phyloP scores from a whole-genome alignment of 2,888 invertebrate species.

The Oithona nana region DNA sequence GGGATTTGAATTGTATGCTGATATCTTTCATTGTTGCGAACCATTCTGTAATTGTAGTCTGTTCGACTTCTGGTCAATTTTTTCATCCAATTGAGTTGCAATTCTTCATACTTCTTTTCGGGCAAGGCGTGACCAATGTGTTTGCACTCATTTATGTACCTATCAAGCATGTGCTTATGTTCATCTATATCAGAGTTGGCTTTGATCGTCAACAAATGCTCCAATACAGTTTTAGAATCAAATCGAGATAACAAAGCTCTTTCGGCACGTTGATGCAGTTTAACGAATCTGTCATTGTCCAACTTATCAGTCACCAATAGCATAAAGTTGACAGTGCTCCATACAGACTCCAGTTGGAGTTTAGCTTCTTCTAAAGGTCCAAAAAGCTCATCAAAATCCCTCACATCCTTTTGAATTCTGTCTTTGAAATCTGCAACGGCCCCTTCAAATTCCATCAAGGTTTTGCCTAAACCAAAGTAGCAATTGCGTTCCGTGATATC shows the following conservation, averaged over 20 bases:
- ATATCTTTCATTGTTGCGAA: constrained; percentile 37
- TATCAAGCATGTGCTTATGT: neutral
- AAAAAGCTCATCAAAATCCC: constrained; percentile 6
- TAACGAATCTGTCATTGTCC: constrained; percentile 6
- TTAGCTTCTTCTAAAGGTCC: constrained; percentile 1
- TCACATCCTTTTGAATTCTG: constrained; percentile 26
- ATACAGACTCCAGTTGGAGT: constrained; percentile 10
- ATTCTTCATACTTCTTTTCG: constrained; percentile 26
- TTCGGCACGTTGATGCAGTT: constrained; percentile 10
- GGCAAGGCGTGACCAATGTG: neutral
- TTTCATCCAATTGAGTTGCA: constrained; percentile 33
- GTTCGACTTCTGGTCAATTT: constrained; percentile 39
- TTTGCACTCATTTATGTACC: constrained; percentile 7
- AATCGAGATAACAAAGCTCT: neutral
- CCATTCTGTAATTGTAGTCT: constrained; percentile 45
- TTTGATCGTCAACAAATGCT: neutral
- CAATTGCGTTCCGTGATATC: constrained; percentile 63
- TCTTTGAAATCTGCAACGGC: constrained; percentile 48
- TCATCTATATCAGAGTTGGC: neutral
- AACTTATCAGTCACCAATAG: constrained; percentile 5
- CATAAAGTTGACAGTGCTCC: constrained; percentile 10
- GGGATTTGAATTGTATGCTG: constrained; percentile 45
- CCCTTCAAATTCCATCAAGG: constrained; percentile 59
- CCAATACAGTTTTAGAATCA: neutral
- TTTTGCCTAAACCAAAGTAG: constrained; percentile 59